Base-by-base conservation (phyloP, 1,140 invertebrate species). In the Dryas iulia region DNA sequence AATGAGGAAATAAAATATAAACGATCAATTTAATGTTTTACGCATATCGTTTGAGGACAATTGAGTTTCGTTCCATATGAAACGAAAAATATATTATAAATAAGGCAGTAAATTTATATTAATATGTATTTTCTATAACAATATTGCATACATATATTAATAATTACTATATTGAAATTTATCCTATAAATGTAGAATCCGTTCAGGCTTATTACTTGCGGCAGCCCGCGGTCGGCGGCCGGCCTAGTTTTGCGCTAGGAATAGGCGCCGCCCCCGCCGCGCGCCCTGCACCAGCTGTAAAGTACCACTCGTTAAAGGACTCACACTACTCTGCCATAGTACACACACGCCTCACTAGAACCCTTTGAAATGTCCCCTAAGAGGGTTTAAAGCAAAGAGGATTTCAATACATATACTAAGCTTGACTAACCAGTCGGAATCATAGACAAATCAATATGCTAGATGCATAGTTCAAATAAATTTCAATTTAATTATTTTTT, bases 241-340 rank as follows among this genome's bases (percentile, higher is more conserved):
- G 89, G 85, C 89, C 89, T 91, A 91, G 89, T 87, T 91, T 89
- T 72, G 86, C 79, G 78, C 83, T 91, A 84, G 83, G 85, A 89
- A 89, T 90, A 90, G 86, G 83, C 86, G 81, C 85, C 86, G 88
- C 86, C 86, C 85, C 86, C 87, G 84, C 87, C 81, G 79, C 76
- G 74, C 82, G 78, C 85, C 81, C 82, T 84, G 77, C 71, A 78
- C 76, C 74, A 83, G 81, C 86, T 86, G 78, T 66, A 26, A 54
- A 63, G 61, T 63, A 79, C 73, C 64, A 72, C 80, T 81, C 75
- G 78, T 85, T 86, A 84, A 84, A 88, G 86, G 87, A 88, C 86
- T 83, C 82, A 86, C 74, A 80, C 69, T 78, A 81, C 69, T 72
- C 23, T 18, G 24, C 8, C 57, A 60, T 18, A 77, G 74, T 86